Evolutionary conservation across 2,888 invertebrate genomes (phyloP).

Genomic region (Pterobdella sp.): DNA sequence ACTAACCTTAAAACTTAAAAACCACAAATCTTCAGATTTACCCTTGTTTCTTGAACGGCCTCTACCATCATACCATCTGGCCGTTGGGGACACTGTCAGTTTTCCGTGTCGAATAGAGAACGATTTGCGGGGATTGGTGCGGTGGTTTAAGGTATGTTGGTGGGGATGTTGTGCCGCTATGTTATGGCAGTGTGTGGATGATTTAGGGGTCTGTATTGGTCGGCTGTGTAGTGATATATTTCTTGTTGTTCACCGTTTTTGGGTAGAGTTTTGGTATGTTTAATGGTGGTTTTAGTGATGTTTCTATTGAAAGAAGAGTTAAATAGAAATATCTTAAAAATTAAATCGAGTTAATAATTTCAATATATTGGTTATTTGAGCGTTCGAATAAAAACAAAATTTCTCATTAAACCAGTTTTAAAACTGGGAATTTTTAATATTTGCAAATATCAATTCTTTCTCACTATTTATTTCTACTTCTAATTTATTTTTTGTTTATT

Average conservation of each 20-base stretch:
- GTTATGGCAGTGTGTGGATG: background rate
- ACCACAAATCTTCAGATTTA: background rate
- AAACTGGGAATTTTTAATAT: too few species aligned
- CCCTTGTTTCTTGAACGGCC: slow-evolving; percentile 15
- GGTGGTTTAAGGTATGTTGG: slow-evolving; percentile 15
- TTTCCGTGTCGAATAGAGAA: slow-evolving; percentile 15
- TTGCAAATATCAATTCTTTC: too few species aligned
- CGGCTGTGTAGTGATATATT: background rate
- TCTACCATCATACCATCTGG: slow-evolving; percentile 1
- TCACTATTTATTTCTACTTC: too few species aligned
- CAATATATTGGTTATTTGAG: too few species aligned
- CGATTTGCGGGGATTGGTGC: background rate
- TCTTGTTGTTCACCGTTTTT: background rate
- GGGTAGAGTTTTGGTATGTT: background rate
- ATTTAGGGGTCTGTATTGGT: background rate
- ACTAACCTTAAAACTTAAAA: too few species aligned
- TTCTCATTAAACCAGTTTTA: too few species aligned
- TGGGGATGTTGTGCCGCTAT: background rate
- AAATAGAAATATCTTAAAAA: too few species aligned
- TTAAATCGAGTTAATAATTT: too few species aligned
- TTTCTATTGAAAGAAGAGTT: too few species aligned
- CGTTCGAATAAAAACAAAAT: too few species aligned
- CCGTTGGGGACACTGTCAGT: slow-evolving; percentile 11
- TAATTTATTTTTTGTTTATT: too few species aligned
- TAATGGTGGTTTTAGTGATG: too few species aligned